Evolutionary conservation across 2,888 invertebrate species (phyloP), one percentile per base, ranked within the genome.

Genomic region (Sycophila texana): DNA sequence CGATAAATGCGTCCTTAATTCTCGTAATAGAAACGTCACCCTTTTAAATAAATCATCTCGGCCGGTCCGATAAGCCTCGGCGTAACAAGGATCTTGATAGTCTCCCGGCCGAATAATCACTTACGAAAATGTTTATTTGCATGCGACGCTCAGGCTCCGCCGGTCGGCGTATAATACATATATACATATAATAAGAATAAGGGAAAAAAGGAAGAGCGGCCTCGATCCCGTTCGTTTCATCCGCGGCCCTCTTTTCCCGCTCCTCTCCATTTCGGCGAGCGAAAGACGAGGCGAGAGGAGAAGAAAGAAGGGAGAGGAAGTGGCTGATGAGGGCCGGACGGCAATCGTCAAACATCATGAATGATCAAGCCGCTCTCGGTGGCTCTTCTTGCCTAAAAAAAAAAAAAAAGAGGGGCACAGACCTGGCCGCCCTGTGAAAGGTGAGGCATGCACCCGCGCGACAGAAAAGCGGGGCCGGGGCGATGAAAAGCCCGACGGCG

Each of bases 321-420:
- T 20, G 55, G 39, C 4, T 39, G 39, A 39, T 7, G 68, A 74
- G 60, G 20, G n/a, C 26, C 61, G 22, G 55, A 26, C 39, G 18
- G 39, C 75, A 65, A 79, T 77, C 81, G 75, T 75, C 81, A 80
- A 80, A 77, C 83, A 82, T 83, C 82, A 80, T 83, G 74, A 76
- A 77, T 80, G 79, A 76, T 76, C 76, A 16, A 75, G 18, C 12
- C 7, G 49, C 26, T 39, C 12, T 16, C 20, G n/a, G 39, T 12
- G 5, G 13, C 47, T 58, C 47, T 4, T 0, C 30, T 39, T 4
- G 71, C 22, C 65, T 71, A 18, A 79, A 74, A 63, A 63, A 63
- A 26, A n/a, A 20, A n/a, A 7, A 16, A 49, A 70, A 63, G 47
- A 49, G 4, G 61, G 53, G 39, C 39, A 26, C 26, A 26, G 16